A percentile compares a stretch with the other conserved stretches of the same genome.
phyloP scores from a whole-genome alignment of 2,888 invertebrate genomes.

The Mermis nigrescens region DNA sequence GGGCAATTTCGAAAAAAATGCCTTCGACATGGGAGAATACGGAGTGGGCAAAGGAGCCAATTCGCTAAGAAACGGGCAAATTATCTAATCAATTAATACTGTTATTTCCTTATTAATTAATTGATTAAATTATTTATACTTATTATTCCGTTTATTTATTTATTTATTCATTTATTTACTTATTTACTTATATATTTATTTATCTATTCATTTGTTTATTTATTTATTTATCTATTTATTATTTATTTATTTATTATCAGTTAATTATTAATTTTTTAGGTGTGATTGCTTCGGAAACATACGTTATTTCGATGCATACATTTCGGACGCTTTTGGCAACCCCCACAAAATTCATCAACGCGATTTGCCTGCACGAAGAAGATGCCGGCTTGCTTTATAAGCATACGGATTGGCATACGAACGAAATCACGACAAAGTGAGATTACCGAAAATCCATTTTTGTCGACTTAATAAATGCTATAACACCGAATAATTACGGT shows the following conservation, averaged over 20 bases:
- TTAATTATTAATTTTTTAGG: too few relatives aligned
- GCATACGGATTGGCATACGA: slow-evolving; percentile 6
- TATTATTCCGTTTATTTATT: too few relatives aligned
- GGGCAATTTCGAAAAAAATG: slow-evolving; percentile 12
- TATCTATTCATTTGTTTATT: too few relatives aligned
- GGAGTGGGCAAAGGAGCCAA: slow-evolving; percentile 11
- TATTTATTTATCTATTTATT: too few relatives aligned
- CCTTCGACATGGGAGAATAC: slow-evolving; percentile 12
- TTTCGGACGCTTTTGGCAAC: slow-evolving; percentile 6
- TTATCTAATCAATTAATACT: neutral
- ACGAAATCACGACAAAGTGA: neutral
- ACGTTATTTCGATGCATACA: slow-evolving; percentile 13
- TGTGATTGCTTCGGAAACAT: slow-evolving; percentile 14
- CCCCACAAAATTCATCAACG: slow-evolving; percentile 8
- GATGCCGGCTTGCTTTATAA: slow-evolving; percentile 10
- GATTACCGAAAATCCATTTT: too few relatives aligned
- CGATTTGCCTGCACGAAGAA: slow-evolving; percentile 13
- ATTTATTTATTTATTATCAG: too few relatives aligned
- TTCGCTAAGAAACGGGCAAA: neutral
- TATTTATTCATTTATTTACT: too few relatives aligned
- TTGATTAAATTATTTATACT: too few relatives aligned
- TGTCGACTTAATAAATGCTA: too few relatives aligned
- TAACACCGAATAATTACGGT: too few relatives aligned
- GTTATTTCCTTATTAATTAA: too few relatives aligned
- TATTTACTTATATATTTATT: too few relatives aligned